A percentile compares a stretch with the other conserved stretches of the same genome.
phyloP scores from a whole-genome alignment of 2,888 invertebrate genomes.

The Cephus rjabovi region DNA sequence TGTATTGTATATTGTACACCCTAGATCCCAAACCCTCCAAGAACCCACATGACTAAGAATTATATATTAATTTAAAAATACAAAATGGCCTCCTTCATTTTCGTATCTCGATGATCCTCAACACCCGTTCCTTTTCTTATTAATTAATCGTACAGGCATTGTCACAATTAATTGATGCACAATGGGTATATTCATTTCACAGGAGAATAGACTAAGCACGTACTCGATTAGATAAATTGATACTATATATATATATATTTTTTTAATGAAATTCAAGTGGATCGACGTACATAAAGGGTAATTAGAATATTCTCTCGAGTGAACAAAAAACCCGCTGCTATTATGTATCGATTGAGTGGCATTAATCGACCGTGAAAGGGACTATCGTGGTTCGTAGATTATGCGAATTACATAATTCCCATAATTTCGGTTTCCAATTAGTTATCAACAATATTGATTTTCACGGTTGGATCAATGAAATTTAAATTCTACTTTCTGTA shows the following conservation, averaged over 20 bases:
- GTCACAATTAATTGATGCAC: not conserved
- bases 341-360: constrained; percentile 11
- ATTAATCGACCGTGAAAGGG: constrained; percentile 42
- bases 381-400: constrained; percentile 39
- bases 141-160: not conserved
- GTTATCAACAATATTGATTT: not conserved
- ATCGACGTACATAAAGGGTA: not conserved
- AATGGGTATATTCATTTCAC: not conserved
- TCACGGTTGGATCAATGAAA: not conserved
- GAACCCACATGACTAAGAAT: constrained; percentile 62
- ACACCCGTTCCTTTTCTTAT: not conserved
- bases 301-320: not conserved
- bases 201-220: not conserved
- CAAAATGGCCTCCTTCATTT: constrained; percentile 11
- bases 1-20: constrained; percentile 65
- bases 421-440: not conserved
- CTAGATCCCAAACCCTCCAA: constrained; percentile 42
- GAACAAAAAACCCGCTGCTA: not conserved
- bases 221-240: not conserved
- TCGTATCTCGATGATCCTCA: not conserved
- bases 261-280: not conserved
- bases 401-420: constrained; percentile 38
- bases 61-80: constrained; percentile 66
- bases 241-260: not conserved
- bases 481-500: not conserved